phyloP scores from a whole-genome alignment of 2,888 invertebrate genomes.

The Chrysodeixis includens region DNA sequence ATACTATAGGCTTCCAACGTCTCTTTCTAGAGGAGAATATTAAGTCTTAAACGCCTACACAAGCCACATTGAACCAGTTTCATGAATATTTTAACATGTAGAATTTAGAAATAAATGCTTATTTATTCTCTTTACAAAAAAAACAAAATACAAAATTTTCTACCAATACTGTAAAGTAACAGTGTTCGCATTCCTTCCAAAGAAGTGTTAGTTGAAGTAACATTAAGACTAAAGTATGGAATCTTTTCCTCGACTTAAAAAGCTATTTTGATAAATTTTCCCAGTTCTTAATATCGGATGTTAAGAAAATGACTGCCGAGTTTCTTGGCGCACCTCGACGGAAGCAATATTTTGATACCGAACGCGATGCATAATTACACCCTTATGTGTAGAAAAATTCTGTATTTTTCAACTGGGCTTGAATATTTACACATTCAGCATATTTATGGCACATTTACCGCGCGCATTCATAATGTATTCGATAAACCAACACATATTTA shows the following conservation, averaged over 20 bases:
- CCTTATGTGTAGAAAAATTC: conserved; percentile 8
- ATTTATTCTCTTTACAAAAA: conserved; percentile 28
- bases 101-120: conserved; percentile 33
- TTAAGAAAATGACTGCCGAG: conserved; percentile 24
- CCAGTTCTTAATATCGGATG: conserved; percentile 20
- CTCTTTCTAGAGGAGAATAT: conserved; percentile 59
- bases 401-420: not conserved
- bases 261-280: conserved; percentile 27
- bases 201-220: too few species aligned
- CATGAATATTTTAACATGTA: conserved; percentile 56
- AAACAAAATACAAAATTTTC: not conserved
- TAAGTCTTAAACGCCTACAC: conserved; percentile 58
- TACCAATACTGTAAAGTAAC: not conserved
- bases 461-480: not conserved
- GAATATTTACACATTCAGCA: not conserved
- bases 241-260: not conserved
- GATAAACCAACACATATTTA: not conserved
- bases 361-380: conserved; percentile 21
- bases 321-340: conserved; percentile 32
- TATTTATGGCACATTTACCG: conserved; percentile 1
- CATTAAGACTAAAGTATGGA: not conserved
- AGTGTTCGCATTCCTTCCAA: too few species aligned
- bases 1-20: conserved; percentile 51
- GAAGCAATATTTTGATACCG: conserved; percentile 32
- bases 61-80: conserved; percentile 43